Evolutionary conservation across 2,888 invertebrate genomes (phyloP), one percentile per base, ranked within the genome.

Genomic region (Dasypolia templi): DNA sequence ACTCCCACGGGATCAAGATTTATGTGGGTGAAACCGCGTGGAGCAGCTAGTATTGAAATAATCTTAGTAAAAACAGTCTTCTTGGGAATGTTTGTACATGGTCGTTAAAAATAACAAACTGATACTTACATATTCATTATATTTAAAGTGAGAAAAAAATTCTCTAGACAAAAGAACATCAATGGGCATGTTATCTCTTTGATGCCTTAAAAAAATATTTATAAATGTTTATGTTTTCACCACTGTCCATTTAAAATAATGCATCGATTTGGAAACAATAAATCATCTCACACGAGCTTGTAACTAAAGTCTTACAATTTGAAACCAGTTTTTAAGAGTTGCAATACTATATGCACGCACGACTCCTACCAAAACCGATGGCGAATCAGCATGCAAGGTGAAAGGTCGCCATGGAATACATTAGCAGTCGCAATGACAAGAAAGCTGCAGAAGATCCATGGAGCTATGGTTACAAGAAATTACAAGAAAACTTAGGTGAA

Each of bases 381-480:
- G 62, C 14, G 80, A 78, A 83, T 61, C 78, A 73, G 62, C 73
- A 74, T 77, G 64, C 66, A 66, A 76, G 75, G 64, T 81, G 77
- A 87, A 85, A 86, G 86, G 87, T 86, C 72, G 64, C 65, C 53
- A 55, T 55, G 68, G 77, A 73, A 77, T 76, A 79, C 67, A 83
- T 85, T 80, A 82, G 65, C 80, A 71, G 42, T n/a, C n/a, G 17
- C 39, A 51, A 69, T 11, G 0, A 3, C 12, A 51, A 22, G 42
- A n/a, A n/a, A 51, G 29, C 3, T 22, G 7, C 58, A 79, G 84
- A 83, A 79, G 66, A 29, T 2, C 3, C 51, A 53, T n/a, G 5
- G 1, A 19, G 19, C 3, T 26, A 9, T 46, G 26, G n/a, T 29
- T 29, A 2, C 14, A 56, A 29, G 12, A 14, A 11, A 44, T 29